A percentile compares a stretch with the other conserved stretches of the same genome.
Conservation (phyloP, 2,113 vertebrate genomes). For the Callionymus lyra region DNA sequence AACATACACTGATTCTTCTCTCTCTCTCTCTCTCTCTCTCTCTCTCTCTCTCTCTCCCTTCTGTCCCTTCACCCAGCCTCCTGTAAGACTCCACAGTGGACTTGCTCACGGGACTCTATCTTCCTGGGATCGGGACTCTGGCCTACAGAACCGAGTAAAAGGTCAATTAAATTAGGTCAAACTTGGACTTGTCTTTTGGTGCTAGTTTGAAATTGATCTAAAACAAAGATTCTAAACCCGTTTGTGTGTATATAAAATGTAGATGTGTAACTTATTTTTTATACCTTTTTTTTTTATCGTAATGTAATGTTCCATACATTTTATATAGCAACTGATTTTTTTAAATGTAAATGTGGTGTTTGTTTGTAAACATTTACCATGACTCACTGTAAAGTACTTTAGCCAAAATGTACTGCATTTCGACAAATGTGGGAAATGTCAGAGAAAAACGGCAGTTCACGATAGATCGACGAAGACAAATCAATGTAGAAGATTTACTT, state of each 20-base stretch:
- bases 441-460: too few species aligned
- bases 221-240: conserved; percentile 55
- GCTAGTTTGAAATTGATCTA: conserved; percentile 23
- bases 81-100: conserved; percentile 41
- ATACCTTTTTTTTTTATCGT: too few species aligned
- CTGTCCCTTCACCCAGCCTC: conserved; percentile 36
- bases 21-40: conserved; percentile 26
- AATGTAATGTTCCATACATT: conserved; percentile 13
- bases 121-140: conserved; percentile 23
- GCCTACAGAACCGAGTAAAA: conserved; percentile 26
- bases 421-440: too few species aligned
- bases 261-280: conserved; percentile 99
- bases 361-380: too few species aligned
- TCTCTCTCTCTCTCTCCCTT: conserved; percentile 16
- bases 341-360: too few species aligned
- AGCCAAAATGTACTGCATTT: too few species aligned
- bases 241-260: conserved; percentile 84
- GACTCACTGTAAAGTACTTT: too few species aligned
- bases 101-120: conserved; percentile 22
- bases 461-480: too few species aligned
- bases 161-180: not conserved
- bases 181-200: conserved; percentile 9
- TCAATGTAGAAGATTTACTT: too few species aligned
- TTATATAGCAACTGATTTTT: conserved; percentile 17
- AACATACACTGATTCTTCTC: conserved; percentile 17